Conservation (phyloP, 2,888 invertebrate species). For the Hyppa rectilinea region DNA sequence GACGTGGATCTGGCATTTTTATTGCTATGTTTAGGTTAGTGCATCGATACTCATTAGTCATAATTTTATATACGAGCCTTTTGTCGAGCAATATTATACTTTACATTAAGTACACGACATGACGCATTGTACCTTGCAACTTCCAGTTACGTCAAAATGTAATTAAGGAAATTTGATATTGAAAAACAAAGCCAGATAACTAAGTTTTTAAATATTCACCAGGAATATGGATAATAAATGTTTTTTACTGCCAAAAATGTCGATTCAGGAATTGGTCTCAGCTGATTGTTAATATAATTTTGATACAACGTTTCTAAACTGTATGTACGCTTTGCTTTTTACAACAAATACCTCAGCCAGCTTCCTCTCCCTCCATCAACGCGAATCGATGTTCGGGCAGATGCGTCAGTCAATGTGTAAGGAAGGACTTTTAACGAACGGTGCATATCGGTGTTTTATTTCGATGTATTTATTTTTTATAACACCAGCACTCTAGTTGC, state of each 20-base stretch:
- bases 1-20: slow-evolving; percentile 41
- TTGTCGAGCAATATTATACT: slow-evolving; percentile 61
- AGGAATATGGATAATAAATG: slow-evolving; percentile 7
- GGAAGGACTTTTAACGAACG: slow-evolving; percentile 38
- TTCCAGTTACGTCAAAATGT: slow-evolving; percentile 17
- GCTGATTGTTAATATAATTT: slow-evolving; percentile 18
- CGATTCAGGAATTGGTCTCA: slow-evolving; percentile 20
- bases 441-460: slow-evolving; percentile 55
- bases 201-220: not conserved
- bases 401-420: slow-evolving; percentile 37
- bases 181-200: not conserved
- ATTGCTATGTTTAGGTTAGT: slow-evolving; percentile 54
- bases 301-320: slow-evolving; percentile 1
- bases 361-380: not conserved
- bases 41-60: slow-evolving; percentile 70
- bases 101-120: slow-evolving; percentile 46
- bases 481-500: too few species aligned
- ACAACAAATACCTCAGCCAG: slow-evolving; percentile 4
- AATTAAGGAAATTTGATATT: not conserved
- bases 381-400: not conserved
- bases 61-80: slow-evolving; percentile 58
- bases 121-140: slow-evolving; percentile 38
- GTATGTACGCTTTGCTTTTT: slow-evolving; percentile 5
- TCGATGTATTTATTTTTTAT: slow-evolving; percentile 47
- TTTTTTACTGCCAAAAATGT: slow-evolving; percentile 25